Evolutionary conservation across 1,140 invertebrate genomes (phyloP), one percentile per base, ranked within the genome.

Genomic region (Meteorus sp.): DNA sequence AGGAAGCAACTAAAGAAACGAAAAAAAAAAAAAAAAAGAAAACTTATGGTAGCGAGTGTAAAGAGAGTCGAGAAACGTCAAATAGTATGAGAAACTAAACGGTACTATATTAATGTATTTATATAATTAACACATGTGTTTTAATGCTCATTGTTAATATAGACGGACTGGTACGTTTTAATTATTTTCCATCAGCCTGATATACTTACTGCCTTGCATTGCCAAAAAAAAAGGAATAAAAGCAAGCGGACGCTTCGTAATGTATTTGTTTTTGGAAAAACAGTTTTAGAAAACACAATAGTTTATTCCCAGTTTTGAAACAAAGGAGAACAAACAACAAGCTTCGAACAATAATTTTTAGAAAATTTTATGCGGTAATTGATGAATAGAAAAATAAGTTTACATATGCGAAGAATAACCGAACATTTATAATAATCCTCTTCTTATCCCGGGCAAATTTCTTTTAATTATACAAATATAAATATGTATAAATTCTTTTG

Each of bases 161-260:
- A 71, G 73, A 77, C 75, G 70, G 77, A 75, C 76, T 75, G 71
- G 71, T 76, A 76, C 72, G 73, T 77, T 75, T 66, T 53, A 55
- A 62, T 65, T 62, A 45, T 31, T 58, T 58, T 41, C 22, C 13
- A 39, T 41, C 31, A 53, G 20, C 17, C 15, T 41, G 41, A 43
- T 37, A 51, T 55, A 53, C 6, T 67, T 61, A 69, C 69, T 73
- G 72, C 71, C 72, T 73, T 70, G 66, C 56, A 74, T 74, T 75
- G 72, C 73, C 72, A 74, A 74, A 74, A 20, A 52, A 52, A 51
- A n/a, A 2, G 1, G 22, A 53, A 55, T n/a, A n/a, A n/a, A n/a
- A n/a, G n/a, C n/a, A n/a, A n/a, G n/a, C n/a, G n/a, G n/a, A 43
- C 44, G 56, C 56, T 48, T 51, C n/a, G 33, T 48, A 8, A 1